phyloP scores from a whole-genome alignment of 2,888 invertebrate genomes.

The Onchidella celtica region DNA sequence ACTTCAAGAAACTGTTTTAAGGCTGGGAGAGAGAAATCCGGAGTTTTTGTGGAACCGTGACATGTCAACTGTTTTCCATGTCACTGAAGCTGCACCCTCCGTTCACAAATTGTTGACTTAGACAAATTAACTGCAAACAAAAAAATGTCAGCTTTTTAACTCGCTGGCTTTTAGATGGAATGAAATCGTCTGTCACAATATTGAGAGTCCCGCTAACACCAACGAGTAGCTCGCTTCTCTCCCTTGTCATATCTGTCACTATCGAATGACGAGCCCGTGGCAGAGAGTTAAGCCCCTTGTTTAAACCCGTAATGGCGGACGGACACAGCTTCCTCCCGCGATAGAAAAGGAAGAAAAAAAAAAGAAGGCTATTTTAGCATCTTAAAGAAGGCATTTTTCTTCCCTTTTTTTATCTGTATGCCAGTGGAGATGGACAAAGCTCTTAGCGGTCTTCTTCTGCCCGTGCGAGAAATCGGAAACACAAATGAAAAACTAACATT shows the following conservation, averaged over 20 bases:
- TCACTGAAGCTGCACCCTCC: constrained; percentile 2
- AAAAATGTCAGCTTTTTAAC: not conserved
- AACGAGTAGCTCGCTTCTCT: not conserved
- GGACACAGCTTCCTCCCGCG: too few relatives aligned
- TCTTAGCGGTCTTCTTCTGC: not conserved
- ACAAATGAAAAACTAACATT: constrained; percentile 21
- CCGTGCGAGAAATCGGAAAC: not conserved
- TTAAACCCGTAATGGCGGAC: not conserved
- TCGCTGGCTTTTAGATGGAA: not conserved
- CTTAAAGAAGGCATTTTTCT: not conserved
- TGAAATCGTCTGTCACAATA: constrained; percentile 1
- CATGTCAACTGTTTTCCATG: not conserved
- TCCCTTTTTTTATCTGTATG: too few relatives aligned
- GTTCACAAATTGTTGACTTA: constrained; percentile 18
- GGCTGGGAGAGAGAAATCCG: not conserved
- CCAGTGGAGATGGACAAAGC: not conserved
- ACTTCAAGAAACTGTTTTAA: too few relatives aligned
- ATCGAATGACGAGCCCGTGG: not conserved
- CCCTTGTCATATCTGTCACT: not conserved
- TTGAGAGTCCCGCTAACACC: constrained; percentile 16
- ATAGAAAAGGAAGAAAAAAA: too few relatives aligned
- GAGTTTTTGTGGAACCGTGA: not conserved
- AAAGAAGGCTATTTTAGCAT: not conserved
- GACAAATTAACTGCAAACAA: constrained; percentile 23
- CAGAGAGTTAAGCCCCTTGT: not conserved